Percentiles rank a stretch among this genome's conserved stretches.
These are phyloP conservation scores for Hephaestus fuliginosus DNA, from an alignment of 2,797 vertebrate species.

Conservation along the genomic window DNA sequence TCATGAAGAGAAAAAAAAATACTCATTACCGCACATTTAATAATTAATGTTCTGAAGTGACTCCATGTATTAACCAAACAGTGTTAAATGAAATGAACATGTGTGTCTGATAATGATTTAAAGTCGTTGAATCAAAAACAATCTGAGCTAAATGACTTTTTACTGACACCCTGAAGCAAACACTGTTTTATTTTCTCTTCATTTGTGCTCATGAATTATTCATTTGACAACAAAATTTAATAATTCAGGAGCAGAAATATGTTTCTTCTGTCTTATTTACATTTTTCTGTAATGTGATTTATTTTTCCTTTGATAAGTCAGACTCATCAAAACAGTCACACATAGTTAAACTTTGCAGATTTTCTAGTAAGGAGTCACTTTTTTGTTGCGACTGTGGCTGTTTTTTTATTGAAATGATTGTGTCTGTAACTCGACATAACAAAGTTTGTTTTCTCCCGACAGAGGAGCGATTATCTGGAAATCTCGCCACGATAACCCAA, in stretches of 20 bases:
- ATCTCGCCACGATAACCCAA: slow-evolving; percentile 13
- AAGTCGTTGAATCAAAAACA: too few species aligned
- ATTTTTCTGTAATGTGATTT: too few species aligned
- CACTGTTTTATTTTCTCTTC: not conserved
- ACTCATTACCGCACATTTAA: too few species aligned
- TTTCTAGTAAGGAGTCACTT: not conserved
- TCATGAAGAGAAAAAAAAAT: too few species aligned
- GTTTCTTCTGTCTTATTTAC: too few species aligned
- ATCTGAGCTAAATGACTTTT: not conserved
- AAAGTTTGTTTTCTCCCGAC: slow-evolving; percentile 3
- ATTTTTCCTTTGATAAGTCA: too few species aligned
- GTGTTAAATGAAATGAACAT: too few species aligned
- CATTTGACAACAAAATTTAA: not conserved
- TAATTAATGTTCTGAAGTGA: too few species aligned
- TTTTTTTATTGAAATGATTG: not conserved
- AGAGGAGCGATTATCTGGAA: slow-evolving; percentile 9
- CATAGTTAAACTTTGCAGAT: too few species aligned
- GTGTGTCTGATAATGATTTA: too few species aligned
- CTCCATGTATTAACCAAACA: too few species aligned
- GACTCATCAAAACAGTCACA: too few species aligned
- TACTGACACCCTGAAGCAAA: not conserved
- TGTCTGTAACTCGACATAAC: not conserved
- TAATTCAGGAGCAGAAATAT: not conserved
- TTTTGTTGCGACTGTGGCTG: not conserved
- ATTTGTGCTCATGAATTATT: not conserved